Evolutionary conservation across 2,113 vertebrate species (phyloP).

Genomic region (Callaeas wilsoni): DNA sequence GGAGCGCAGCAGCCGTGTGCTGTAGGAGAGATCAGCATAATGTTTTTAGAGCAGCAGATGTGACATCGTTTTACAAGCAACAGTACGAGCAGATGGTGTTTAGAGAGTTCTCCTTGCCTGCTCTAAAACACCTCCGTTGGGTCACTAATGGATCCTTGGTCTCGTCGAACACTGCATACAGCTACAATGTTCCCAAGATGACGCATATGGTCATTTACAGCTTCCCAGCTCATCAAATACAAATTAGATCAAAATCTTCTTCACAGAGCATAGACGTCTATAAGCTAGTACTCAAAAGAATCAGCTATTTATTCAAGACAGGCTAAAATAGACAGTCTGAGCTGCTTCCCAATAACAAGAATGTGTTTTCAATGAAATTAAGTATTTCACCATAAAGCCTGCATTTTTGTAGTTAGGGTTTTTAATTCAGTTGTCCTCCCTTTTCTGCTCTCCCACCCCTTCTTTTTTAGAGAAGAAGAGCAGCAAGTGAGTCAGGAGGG

Average conservation of each 20-base stretch:
- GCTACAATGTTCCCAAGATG: conserved; percentile 6
- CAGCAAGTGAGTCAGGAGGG: background rate
- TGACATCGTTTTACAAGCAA: conserved; percentile 45
- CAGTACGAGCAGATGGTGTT: conserved; percentile 51
- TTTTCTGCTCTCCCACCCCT: background rate
- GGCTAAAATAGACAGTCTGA: background rate
- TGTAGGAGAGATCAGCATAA: conserved; percentile 23
- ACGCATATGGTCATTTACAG: conserved; percentile 38
- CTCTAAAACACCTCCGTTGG: conserved; percentile 49
- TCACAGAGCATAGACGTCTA: background rate
- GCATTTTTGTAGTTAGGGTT: background rate
- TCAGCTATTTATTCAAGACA: background rate
- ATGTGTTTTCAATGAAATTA: background rate
- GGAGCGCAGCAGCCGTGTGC: background rate
- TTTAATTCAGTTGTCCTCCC: background rate
- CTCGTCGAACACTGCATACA: background rate
- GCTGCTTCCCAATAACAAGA: background rate
- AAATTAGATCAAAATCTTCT: conserved; percentile 39
- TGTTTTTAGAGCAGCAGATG: conserved; percentile 64
- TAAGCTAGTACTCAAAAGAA: background rate
- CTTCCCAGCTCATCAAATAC: conserved; percentile 52
- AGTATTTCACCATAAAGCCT: background rate
- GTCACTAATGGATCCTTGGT: conserved; percentile 38
- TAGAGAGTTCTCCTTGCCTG: conserved; percentile 50
- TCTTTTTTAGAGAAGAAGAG: background rate